Evolutionary conservation across 2,113 vertebrate species (phyloP).

Genomic region (Grammomys dolichurus): DNA sequence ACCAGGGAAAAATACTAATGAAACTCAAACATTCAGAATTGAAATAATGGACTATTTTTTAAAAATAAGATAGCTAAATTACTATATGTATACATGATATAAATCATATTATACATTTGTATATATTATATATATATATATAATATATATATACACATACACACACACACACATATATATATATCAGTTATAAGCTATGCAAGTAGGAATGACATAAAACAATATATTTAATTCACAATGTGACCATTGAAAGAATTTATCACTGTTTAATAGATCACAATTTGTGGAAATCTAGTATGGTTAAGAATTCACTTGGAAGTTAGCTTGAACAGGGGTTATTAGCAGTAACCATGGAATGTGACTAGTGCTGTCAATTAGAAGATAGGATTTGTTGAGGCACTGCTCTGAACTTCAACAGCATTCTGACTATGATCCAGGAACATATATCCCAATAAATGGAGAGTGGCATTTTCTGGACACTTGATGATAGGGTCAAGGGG

Average conservation of each 20-base stretch:
- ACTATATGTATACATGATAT: background rate
- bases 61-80: background rate
- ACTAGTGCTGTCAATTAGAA: background rate
- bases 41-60: background rate
- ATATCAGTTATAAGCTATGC: background rate
- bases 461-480: background rate
- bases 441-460: background rate
- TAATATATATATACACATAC: background rate
- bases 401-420: background rate
- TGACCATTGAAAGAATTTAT: background rate
- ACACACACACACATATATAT: too few relatives aligned
- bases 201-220: background rate
- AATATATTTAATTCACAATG: background rate
- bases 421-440: background rate
- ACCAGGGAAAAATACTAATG: background rate
- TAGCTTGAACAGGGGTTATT: background rate
- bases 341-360: background rate
- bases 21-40: background rate
- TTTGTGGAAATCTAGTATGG: background rate
- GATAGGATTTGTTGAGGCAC: background rate
- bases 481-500: background rate
- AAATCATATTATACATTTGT: too few relatives aligned
- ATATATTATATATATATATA: too few relatives aligned
- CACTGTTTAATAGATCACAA: background rate
- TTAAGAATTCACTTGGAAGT: background rate